Evolutionary conservation across 2,113 vertebrate species (phyloP).

Genomic region (Albula goreensis): DNA sequence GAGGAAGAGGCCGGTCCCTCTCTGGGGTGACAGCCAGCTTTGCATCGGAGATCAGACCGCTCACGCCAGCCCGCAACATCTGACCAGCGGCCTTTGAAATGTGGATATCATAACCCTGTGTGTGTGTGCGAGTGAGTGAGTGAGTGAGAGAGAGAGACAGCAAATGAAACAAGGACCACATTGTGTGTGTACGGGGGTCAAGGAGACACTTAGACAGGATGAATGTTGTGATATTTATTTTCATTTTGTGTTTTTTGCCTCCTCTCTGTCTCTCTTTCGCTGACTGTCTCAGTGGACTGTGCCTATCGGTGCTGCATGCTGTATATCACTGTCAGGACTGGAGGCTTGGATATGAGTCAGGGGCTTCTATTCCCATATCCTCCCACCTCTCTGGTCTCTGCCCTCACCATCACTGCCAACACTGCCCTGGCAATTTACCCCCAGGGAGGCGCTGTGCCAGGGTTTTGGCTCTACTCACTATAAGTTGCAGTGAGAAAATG

Average conservation of each 20-base stretch:
- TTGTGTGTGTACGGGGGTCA: not conserved
- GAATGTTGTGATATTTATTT: no score
- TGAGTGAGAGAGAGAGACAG: not conserved
- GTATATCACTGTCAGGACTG: no score
- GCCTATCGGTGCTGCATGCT: no score
- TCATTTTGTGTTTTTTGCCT: no score
- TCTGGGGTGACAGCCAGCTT: not conserved
- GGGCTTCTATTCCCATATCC: no score
- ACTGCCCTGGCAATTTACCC: no score
- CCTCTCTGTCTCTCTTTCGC: no score
- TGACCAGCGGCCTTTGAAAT: not conserved
- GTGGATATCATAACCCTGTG: slow-evolving; percentile 33
- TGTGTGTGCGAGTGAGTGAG: slow-evolving; percentile 12
- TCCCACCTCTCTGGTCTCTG: no score
- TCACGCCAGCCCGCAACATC: not conserved
- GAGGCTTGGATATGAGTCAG: no score
- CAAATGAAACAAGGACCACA: not conserved
- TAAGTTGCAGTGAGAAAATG: not conserved
- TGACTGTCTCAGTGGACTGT: no score
- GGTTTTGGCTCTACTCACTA: not conserved
- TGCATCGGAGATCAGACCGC: not conserved
- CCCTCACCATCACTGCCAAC: no score
- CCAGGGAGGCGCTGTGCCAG: not conserved
- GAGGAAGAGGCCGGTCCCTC: slow-evolving; percentile 8
- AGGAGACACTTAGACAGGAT: no score